These are phyloP conservation scores for Paguma larvata DNA, from an alignment of 2,797 vertebrate genomes.

Conservation along the genomic window DNA sequence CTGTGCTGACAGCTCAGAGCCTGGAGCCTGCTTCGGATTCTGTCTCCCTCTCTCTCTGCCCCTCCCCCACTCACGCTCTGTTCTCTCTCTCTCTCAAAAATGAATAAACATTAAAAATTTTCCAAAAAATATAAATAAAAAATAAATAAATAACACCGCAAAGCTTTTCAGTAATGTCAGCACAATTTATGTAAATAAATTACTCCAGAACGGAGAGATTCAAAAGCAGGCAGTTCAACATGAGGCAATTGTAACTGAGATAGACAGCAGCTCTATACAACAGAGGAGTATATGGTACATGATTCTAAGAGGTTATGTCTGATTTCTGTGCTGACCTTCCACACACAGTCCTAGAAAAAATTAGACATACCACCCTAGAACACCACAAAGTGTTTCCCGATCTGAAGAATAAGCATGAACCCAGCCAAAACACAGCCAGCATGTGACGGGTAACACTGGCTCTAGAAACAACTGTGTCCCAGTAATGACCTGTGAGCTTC, in stretches of 20 bases:
- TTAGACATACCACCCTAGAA: background rate
- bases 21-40: too few species aligned
- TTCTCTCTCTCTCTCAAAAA: too few species aligned
- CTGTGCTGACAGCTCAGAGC: too few species aligned
- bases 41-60: too few species aligned
- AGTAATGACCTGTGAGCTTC: background rate
- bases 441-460: background rate
- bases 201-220: background rate
- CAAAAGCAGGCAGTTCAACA: background rate
- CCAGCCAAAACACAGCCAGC: slow-evolving; percentile 54
- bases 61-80: too few species aligned
- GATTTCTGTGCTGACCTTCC: background rate
- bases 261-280: background rate
- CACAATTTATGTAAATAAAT: slow-evolving; percentile 38
- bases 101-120: too few species aligned
- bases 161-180: slow-evolving; percentile 2
- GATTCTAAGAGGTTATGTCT: slow-evolving; percentile 2
- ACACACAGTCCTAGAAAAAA: background rate
- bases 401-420: background rate
- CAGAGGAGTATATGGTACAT: background rate
- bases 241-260: background rate
- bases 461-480: background rate
- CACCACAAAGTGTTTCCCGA: background rate
- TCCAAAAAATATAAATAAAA: too few species aligned
- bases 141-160: background rate